Evolutionary conservation across 2,113 vertebrate genomes (phyloP).

Genomic region (Gulo gulo): DNA sequence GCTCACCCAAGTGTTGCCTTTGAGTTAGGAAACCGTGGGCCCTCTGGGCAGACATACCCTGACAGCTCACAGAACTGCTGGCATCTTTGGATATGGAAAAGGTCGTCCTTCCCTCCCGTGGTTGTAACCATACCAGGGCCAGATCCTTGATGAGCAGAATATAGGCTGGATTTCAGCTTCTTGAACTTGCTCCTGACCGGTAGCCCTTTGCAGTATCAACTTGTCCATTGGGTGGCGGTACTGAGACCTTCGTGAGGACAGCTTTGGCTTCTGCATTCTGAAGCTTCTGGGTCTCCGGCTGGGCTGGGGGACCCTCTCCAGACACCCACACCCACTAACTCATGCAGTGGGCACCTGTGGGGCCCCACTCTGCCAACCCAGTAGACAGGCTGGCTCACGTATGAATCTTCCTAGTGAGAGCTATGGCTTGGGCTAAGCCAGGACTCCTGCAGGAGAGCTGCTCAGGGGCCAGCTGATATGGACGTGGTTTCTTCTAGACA

Average conservation of each 20-base stretch:
- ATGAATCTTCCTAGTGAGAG: neutral
- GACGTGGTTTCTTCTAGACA: neutral
- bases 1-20: neutral
- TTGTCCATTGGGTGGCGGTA: neutral
- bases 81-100: neutral
- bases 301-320: neutral
- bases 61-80: neutral
- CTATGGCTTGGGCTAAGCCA: neutral
- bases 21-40: neutral
- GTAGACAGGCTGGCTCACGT: neutral
- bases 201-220: neutral
- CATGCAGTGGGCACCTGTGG: neutral
- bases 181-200: no score
- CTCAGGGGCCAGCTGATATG: neutral
- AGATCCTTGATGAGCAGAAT: neutral
- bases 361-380: no score
- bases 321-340: neutral
- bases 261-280: neutral
- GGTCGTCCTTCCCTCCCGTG: neutral
- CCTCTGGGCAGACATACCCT: neutral
- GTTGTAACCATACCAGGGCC: accelerated
- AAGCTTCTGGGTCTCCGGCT: neutral
- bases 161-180: neutral
- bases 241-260: neutral
- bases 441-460: neutral